Base-by-base conservation (phyloP, 1,140 invertebrate species). In the Trichonephila clavata region DNA sequence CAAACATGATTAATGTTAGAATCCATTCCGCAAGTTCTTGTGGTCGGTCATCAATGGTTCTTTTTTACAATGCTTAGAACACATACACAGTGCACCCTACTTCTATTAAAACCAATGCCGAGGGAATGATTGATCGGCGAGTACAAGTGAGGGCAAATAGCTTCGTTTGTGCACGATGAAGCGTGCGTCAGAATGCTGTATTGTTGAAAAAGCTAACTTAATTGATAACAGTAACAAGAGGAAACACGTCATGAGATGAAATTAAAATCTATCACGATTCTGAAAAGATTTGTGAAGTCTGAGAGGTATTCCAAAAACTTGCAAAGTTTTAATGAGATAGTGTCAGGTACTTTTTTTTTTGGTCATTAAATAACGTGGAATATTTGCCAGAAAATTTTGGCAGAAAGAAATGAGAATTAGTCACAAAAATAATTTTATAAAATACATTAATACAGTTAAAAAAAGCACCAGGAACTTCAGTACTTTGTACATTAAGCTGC, bases 61-160 rank as follows among this genome's bases (percentile, higher is more conserved):
- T 39, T 50, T 50, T 50, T 24, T 68, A 27, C 71, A 39, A 77
- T 24, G 24, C 65, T 24, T 10, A 68, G n/a, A 14, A n/a, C 24
- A 13, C 65, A 32, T 39, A 5, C 21, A 21, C 21, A 21, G 5
- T 21, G 61, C 16, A 13, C 71, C 27, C 27, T 77, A 18, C 71
- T 27, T 39, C 71, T 18, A 77, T 77, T 77, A 27, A 20, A 77
- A 77, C 71, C 71, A 77, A 10, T 32, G 71, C 13, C 32, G 27
- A 77, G 27, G 27, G 27, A 21, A 77, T 77, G 71, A 77, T 77
- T 18, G 71, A 77, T 77, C 71, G 71, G 27, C 5, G 71, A 32
- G 14, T 77, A 32, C 71, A 39, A 77, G 71, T 77, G 71, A 77
- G 71, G 71, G 71, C 71, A 77, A 77, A 77, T 77, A 77, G 71